Base-by-base conservation (phyloP, 2,888 invertebrate genomes). In the Acanthosepion esculentum region DNA sequence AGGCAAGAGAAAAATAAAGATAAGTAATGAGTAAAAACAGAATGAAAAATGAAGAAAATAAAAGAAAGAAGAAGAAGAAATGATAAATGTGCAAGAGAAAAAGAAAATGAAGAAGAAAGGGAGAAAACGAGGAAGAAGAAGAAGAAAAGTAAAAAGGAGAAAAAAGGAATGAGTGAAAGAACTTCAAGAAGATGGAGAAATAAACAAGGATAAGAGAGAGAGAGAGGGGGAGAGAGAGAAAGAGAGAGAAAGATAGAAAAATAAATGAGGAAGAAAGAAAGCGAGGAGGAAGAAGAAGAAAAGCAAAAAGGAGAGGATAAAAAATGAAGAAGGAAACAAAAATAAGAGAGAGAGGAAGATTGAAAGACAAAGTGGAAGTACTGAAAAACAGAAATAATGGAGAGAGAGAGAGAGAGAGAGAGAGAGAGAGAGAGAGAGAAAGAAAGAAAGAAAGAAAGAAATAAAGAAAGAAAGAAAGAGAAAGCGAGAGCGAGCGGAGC, bases 371-470 rank as follows among this genome's bases (percentile, higher is more conserved):
- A 26, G 7, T 8, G 23, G 23, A 64, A 26, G 7, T 8, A 64
- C 23, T 26, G 64, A 26, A 8, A 64, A 26, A 26, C 23, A 64
- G 26, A 64, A 23, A 26, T 8, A 3, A 26, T 20, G 26, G 26
- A 7, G 7, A 5, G 64, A 64, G 29, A 64, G 3, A 23, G 64
- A 64, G 64, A 26, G n/a, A n/a, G 15, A 78, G 29, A 78, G 4
- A n/a, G n/a, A 78, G n/a, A 78, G 78, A 29, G 1, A 10, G n/a
- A n/a, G 10, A n/a, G 78, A 78, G n/a, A 78, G 78, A 78, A n/a
- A 78, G 78, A 78, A n/a, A 78, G 78, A 78, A n/a, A 78, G 78
- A n/a, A n/a, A 78, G n/a, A n/a, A n/a, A 78, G 29, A n/a, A n/a
- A n/a, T n/a, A 78, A n/a, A 78, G 78, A 78, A n/a, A 78, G 78